These are phyloP conservation scores for Plutella xylostella DNA, from an alignment of 2,888 invertebrate genomes.

Conservation along the genomic window DNA sequence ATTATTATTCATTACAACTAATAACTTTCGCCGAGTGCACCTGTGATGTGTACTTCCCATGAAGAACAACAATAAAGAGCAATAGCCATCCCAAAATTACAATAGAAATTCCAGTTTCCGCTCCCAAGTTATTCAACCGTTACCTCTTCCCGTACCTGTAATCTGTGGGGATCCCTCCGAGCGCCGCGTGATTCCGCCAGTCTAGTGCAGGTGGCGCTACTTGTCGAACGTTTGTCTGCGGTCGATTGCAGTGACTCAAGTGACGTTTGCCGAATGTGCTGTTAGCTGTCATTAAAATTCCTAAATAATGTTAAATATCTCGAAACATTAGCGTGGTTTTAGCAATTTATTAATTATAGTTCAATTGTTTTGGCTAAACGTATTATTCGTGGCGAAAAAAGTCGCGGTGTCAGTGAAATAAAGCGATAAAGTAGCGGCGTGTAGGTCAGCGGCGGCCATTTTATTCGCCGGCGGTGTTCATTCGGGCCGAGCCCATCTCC, in stretches of 20 bases:
- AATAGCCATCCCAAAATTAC: slow-evolving; percentile 1
- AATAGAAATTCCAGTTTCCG: slow-evolving; percentile 4
- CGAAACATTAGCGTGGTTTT: too few species aligned
- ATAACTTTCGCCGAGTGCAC: neutral
- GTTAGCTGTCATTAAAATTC: too few species aligned
- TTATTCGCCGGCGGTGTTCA: slow-evolving; percentile 66
- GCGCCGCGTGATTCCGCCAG: slow-evolving; percentile 24
- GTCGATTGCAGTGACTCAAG: slow-evolving; percentile 31
- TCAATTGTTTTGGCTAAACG: neutral
- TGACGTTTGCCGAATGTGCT: slow-evolving; percentile 59
- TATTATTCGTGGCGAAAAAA: neutral
- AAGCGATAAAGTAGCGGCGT: slow-evolving; percentile 44
- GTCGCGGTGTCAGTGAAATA: neutral
- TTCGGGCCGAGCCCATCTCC: slow-evolving; percentile 64
- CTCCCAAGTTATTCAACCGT: slow-evolving; percentile 40
- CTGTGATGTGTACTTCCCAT: neutral
- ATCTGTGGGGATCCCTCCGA: too few species aligned
- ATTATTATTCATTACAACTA: too few species aligned
- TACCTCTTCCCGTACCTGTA: too few species aligned
- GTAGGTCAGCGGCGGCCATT: slow-evolving; percentile 62
- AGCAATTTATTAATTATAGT: too few species aligned
- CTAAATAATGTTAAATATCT: too few species aligned
- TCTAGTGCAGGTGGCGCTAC: slow-evolving; percentile 58
- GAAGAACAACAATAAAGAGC: slow-evolving; percentile 1
- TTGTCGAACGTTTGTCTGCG: slow-evolving; percentile 31